phyloP scores from a whole-genome alignment of 2,888 invertebrate species.

The Eucera pruinosa region DNA sequence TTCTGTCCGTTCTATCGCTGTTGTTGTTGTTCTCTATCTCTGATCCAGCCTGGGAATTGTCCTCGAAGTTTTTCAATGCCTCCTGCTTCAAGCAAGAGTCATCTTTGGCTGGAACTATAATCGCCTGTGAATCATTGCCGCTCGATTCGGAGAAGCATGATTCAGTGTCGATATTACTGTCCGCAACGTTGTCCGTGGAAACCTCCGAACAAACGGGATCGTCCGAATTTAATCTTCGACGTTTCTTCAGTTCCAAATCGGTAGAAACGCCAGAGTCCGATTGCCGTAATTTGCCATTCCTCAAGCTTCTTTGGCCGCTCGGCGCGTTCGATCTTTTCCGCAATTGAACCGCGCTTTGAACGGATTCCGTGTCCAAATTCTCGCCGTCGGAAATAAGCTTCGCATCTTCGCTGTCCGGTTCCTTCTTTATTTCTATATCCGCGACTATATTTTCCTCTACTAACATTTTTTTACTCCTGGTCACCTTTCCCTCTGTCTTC shows the following conservation, averaged over 20 bases:
- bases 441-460: constrained; percentile 67
- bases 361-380: constrained; percentile 56
- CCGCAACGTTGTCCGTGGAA: constrained; percentile 66
- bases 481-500: constrained; percentile 73
- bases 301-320: constrained; percentile 86
- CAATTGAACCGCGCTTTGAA: constrained; percentile 66
- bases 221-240: constrained; percentile 76
- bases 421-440: constrained; percentile 78
- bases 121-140: constrained; percentile 67
- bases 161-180: constrained; percentile 73
- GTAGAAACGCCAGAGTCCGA: constrained; percentile 72
- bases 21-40: constrained; percentile 81
- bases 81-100: constrained; percentile 68
- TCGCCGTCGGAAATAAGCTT: constrained; percentile 71
- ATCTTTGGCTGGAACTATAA: constrained; percentile 62
- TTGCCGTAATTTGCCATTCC: constrained; percentile 89
- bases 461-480: constrained; percentile 76
- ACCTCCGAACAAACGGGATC: constrained; percentile 68
- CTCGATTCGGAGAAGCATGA: constrained; percentile 75
- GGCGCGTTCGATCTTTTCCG: constrained; percentile 71
- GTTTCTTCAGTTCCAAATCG: constrained; percentile 74
- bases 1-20: constrained; percentile 75
- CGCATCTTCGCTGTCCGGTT: constrained; percentile 71
- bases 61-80: constrained; percentile 64
- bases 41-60: constrained; percentile 62